Percentiles rank a stretch among this genome's conserved stretches.
phyloP scores from a whole-genome alignment of 2,888 invertebrate species.

The Sepioteuthis lessoniana region DNA sequence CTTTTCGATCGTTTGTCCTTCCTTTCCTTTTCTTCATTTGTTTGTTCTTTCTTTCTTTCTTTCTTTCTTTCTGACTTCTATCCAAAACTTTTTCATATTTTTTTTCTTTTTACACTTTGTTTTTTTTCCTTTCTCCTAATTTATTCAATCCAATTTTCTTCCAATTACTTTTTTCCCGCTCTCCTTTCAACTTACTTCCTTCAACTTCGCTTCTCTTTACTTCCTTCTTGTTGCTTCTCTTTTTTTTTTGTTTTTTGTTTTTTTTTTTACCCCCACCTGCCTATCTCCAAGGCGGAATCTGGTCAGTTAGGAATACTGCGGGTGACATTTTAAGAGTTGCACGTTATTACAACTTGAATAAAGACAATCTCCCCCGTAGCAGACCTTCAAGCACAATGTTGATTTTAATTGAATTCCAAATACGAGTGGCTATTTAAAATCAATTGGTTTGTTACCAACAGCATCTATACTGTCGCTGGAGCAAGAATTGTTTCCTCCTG shows the following conservation, averaged over 20 bases:
- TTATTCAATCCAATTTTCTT: too few species aligned
- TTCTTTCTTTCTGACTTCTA: background rate
- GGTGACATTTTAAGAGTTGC: constrained; percentile 33
- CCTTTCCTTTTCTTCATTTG: too few species aligned
- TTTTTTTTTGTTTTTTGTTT: too few species aligned
- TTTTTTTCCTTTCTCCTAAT: too few species aligned
- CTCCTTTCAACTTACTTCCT: too few species aligned
- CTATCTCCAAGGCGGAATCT: background rate
- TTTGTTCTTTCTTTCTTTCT: background rate
- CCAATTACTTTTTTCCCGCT: too few species aligned
- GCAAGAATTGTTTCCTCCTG: constrained; percentile 12
- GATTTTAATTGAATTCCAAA: constrained; percentile 33
- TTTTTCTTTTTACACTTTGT: too few species aligned
- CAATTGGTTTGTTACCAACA: constrained; percentile 33
- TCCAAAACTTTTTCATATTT: too few species aligned
- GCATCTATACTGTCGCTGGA: constrained; percentile 33
- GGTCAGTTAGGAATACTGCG: background rate
- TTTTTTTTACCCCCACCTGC: background rate
- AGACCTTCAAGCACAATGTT: background rate
- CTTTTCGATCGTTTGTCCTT: background rate
- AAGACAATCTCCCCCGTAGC: background rate
- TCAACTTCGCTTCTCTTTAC: too few species aligned
- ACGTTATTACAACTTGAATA: constrained; percentile 7
- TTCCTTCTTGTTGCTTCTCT: too few species aligned
- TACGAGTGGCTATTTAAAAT: constrained; percentile 33